These are phyloP conservation scores for Vultur gryphus DNA, from an alignment of 2,797 vertebrate genomes.

Conservation along the genomic window DNA sequence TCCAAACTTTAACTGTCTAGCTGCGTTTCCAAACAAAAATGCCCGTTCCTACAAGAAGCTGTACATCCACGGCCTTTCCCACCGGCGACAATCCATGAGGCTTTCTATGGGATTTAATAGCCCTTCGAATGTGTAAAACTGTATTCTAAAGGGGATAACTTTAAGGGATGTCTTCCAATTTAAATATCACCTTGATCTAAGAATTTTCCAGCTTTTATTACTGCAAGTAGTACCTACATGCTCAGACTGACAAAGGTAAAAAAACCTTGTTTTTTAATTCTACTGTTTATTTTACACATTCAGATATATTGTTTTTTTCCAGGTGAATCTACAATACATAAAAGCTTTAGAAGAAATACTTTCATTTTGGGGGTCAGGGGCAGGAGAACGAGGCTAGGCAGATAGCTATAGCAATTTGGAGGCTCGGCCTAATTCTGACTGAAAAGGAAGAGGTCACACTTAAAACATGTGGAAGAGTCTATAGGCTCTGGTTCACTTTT, in stretches of 20 bases:
- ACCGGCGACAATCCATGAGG: not conserved
- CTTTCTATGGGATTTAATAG: not conserved
- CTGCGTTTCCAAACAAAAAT: not conserved
- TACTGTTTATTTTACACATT: not conserved
- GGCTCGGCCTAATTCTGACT: not conserved
- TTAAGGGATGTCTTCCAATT: not conserved
- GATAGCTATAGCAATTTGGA: not conserved
- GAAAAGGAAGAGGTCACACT: not conserved
- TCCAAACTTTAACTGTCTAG: not conserved
- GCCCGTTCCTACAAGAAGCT: not conserved
- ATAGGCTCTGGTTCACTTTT: not conserved
- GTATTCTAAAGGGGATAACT: not conserved
- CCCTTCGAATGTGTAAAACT: not conserved
- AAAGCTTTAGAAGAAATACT: not conserved
- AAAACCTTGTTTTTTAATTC: not conserved
- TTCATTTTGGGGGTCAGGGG: not conserved
- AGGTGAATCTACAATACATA: not conserved
- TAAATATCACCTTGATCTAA: not conserved
- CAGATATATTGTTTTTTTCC: not conserved
- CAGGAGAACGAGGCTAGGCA: not conserved
- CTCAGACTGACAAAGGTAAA: not conserved
- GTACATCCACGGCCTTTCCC: not conserved
- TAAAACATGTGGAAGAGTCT: not conserved
- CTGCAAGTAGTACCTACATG: not conserved
- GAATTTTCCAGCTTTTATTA: not conserved